A percentile compares a stretch with the other conserved stretches of the same genome.
These are phyloP conservation scores for Tricholauxania praeusta DNA, from an alignment of 2,888 invertebrate species.

Conservation along the genomic window DNA sequence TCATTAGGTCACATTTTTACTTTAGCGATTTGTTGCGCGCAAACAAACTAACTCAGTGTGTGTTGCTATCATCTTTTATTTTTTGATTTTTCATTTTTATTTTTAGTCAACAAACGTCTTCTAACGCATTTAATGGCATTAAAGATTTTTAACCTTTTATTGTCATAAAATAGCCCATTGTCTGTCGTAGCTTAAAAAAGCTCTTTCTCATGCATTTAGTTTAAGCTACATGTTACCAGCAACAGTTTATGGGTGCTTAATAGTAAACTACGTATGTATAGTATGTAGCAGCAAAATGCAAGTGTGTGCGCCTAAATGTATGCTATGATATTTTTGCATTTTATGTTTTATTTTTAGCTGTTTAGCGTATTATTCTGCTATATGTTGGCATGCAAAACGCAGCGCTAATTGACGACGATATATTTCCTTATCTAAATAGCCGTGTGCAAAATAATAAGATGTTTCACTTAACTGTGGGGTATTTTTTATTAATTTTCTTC, in stretches of 20 bases:
- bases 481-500: background rate
- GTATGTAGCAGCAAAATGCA: too few relatives aligned
- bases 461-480: background rate
- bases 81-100: background rate
- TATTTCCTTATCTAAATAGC: constrained; percentile 5
- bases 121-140: constrained; percentile 36
- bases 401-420: too few relatives aligned
- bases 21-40: background rate
- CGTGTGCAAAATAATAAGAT: background rate
- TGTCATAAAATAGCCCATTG: background rate
- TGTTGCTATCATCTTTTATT: background rate
- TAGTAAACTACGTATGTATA: too few relatives aligned
- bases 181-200: too few relatives aligned
- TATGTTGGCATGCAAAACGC: too few relatives aligned
- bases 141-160: constrained; percentile 34
- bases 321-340: too few relatives aligned
- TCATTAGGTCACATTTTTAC: constrained; percentile 41
- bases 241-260: too few relatives aligned
- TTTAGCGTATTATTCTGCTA: too few relatives aligned
- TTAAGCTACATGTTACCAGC: too few relatives aligned
- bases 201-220: too few relatives aligned
- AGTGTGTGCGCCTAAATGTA: too few relatives aligned
- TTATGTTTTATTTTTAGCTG: too few relatives aligned
- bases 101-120: background rate
- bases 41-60: background rate